These are phyloP conservation scores for Fissipunctia ypsillon DNA, from an alignment of 2,888 invertebrate genomes.

Conservation along the genomic window DNA sequence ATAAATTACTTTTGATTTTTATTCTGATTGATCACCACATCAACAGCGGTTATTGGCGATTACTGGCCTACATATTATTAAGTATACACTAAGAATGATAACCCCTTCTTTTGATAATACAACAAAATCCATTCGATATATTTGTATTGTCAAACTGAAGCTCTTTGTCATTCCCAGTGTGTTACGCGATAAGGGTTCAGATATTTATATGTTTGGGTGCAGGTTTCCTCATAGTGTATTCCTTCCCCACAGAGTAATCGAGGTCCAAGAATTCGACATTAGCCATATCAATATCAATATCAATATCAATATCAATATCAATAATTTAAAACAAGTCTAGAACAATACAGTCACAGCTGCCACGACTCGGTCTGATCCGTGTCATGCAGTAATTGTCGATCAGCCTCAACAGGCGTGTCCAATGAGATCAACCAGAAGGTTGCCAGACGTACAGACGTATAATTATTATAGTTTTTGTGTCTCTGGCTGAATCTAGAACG, in stretches of 20 bases:
- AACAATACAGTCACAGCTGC: slow-evolving; percentile 5
- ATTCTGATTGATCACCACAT: neutral
- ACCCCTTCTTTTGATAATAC: neutral
- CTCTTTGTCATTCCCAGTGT: neutral
- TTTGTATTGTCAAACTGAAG: neutral
- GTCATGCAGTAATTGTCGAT: slow-evolving; percentile 24
- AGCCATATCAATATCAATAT: too few species aligned
- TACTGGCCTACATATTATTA: neutral
- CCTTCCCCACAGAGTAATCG: neutral
- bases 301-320: too few species aligned
- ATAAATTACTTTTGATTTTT: neutral
- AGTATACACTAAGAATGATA: neutral
- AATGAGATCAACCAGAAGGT: slow-evolving; percentile 40
- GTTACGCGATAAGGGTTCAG: neutral
- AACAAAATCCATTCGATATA: neutral
- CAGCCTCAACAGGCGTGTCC: slow-evolving; percentile 51
- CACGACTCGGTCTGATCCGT: slow-evolving; percentile 18
- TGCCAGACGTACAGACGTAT: slow-evolving; percentile 24
- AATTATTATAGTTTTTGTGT: slow-evolving; percentile 45
- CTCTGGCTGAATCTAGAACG: slow-evolving; percentile 3
- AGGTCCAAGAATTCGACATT: neutral
- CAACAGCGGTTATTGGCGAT: neutral
- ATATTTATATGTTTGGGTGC: too few species aligned
- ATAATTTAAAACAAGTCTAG: slow-evolving; percentile 24
- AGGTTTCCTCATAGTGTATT: neutral